These are phyloP conservation scores for Bradypodion ventrale DNA, from an alignment of 2,797 vertebrate species.

Conservation along the genomic window DNA sequence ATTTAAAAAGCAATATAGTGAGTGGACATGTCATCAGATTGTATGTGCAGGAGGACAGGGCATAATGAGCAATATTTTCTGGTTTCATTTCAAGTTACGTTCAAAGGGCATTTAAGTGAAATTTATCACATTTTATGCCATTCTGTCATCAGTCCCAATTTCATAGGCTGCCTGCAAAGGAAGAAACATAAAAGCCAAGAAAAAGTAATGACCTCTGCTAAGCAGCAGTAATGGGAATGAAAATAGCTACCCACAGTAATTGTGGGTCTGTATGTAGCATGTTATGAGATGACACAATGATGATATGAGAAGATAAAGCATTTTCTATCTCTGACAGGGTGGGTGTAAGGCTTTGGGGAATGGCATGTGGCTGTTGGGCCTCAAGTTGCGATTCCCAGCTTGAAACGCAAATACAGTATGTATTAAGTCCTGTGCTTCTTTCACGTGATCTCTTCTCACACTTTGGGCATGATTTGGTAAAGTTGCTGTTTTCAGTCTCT, in stretches of 20 bases:
- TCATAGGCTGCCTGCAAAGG: neutral
- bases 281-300: too few relatives aligned
- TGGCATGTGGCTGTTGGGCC: neutral
- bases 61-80: neutral
- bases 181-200: neutral
- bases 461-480: neutral
- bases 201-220: neutral
- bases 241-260: neutral
- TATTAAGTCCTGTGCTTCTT: neutral
- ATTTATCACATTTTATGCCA: neutral
- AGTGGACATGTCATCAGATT: too few relatives aligned
- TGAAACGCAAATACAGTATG: neutral
- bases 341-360: neutral
- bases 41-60: neutral
- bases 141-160: neutral
- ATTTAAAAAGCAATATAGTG: neutral
- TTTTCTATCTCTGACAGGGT: too few relatives aligned
- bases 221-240: neutral
- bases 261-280: too few relatives aligned
- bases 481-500: slow-evolving; percentile 12
- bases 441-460: neutral
- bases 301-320: too few relatives aligned
- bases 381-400: neutral
- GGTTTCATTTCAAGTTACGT: neutral
- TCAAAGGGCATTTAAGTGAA: neutral